Evolutionary conservation across 2,888 invertebrate species (phyloP).

Genomic region (Sesia bembeciformis): DNA sequence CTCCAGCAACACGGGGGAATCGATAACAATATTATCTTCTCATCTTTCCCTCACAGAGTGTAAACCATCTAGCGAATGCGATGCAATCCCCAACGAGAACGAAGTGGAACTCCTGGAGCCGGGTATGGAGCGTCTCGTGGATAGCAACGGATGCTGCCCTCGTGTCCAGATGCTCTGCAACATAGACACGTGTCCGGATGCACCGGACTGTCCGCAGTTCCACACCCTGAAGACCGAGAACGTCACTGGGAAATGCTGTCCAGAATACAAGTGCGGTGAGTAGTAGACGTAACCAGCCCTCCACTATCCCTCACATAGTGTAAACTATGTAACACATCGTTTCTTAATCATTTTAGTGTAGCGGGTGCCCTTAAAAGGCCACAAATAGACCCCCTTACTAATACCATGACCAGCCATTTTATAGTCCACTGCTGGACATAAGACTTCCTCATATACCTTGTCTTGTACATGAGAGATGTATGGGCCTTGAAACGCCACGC

Average conservation of each 20-base stretch:
- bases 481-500: too few species aligned
- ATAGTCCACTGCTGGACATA: too few species aligned
- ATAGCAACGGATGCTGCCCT: slow-evolving; percentile 81
- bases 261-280: slow-evolving; percentile 77
- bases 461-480: too few species aligned
- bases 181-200: slow-evolving; percentile 75
- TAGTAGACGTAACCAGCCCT: not conserved
- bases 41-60: slow-evolving; percentile 71
- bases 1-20: too few species aligned
- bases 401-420: too few species aligned
- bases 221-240: slow-evolving; percentile 50
- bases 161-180: slow-evolving; percentile 75
- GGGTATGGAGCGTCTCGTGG: slow-evolving; percentile 73
- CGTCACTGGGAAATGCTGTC: slow-evolving; percentile 76
- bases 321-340: too few species aligned
- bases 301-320: too few species aligned
- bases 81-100: slow-evolving; percentile 45
- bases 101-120: slow-evolving; percentile 69
- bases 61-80: slow-evolving; percentile 81
- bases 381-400: too few species aligned
- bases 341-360: too few species aligned
- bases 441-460: too few species aligned
- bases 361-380: too few species aligned
- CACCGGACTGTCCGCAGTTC: slow-evolving; percentile 75
- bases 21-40: too few species aligned